These are phyloP conservation scores for Arctopsyche grandis DNA, from an alignment of 1,140 invertebrate genomes.

Conservation along the genomic window DNA sequence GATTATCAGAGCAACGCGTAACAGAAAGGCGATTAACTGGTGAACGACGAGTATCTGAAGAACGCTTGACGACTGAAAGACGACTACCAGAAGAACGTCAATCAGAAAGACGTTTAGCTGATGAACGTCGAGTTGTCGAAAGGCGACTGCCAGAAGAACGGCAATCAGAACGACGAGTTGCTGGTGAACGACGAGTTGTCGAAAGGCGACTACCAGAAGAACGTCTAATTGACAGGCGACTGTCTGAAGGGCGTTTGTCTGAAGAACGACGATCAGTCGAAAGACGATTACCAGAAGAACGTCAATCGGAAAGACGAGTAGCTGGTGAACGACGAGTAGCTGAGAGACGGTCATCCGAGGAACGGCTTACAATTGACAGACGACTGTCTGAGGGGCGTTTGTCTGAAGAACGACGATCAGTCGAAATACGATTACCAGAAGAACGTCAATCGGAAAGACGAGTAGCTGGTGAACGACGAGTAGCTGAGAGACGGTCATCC, in stretches of 20 bases:
- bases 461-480: not conserved
- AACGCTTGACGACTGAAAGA: not conserved
- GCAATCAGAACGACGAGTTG: constrained; percentile 4
- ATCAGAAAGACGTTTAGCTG: not conserved
- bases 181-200: not conserved
- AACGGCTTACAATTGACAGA: not conserved
- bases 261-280: not conserved
- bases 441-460: not conserved
- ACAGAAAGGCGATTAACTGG: not conserved
- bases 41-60: not conserved
- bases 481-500: not conserved
- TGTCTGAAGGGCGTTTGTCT: too few relatives aligned
- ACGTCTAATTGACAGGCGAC: not conserved
- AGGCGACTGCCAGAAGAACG: not conserved
- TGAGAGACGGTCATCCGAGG: not conserved
- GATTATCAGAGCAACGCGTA: not conserved
- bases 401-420: not conserved
- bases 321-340: constrained; percentile 4
- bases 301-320: not conserved
- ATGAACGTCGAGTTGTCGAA: not conserved
- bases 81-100: not conserved
- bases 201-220: constrained; percentile 5
- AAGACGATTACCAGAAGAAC: not conserved
- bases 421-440: not conserved
- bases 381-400: too few relatives aligned